Evolutionary conservation across 2,888 invertebrate species (phyloP), one percentile per base, ranked within the genome.

Genomic region (Seira sanloemensis): DNA sequence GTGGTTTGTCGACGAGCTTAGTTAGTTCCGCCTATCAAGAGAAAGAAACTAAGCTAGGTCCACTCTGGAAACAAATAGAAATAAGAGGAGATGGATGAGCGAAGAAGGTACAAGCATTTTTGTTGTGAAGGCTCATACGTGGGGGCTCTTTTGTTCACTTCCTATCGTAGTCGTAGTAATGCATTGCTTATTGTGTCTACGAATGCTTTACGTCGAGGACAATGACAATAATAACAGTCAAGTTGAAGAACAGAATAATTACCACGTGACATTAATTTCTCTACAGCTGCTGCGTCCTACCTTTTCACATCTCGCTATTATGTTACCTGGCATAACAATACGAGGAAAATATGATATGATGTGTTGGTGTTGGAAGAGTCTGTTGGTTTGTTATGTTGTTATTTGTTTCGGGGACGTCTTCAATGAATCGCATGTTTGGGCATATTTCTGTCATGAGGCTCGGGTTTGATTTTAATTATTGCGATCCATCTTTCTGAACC

Each of bases 251-350:
- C 75, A 69, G 24, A 62, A 82, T 82, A 76, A 82, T 82, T 82
- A 82, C 82, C 76, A 69, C 50, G 80, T 72, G 76, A 82, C 82
- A 82, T 76, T 82, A 82, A 82, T 82, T 82, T 82, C 72, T 25
- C 25, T 76, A 37, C 82, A 82, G 82, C 76, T 82, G 80, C 73
- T 79, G 18, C 62, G 65, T 12, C 58, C 26, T n/a, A 26, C 24
- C 23, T 58, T 73, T 73, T 16, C 50, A 24, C 72, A 19, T 7
- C 54, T 25, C 24, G 25, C 54, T 58, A 46, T 23, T 73, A n/a
- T n/a, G n/a, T n/a, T n/a, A n/a, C n/a, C n/a, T n/a, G n/a, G n/a
- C n/a, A n/a, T n/a, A n/a, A n/a, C n/a, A n/a, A n/a, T n/a, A n/a
- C n/a, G n/a, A n/a, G n/a, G n/a, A n/a, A n/a, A n/a, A n/a, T n/a